Evolutionary conservation across 2,797 vertebrate genomes (phyloP).

Genomic region (Anabas testudineus): DNA sequence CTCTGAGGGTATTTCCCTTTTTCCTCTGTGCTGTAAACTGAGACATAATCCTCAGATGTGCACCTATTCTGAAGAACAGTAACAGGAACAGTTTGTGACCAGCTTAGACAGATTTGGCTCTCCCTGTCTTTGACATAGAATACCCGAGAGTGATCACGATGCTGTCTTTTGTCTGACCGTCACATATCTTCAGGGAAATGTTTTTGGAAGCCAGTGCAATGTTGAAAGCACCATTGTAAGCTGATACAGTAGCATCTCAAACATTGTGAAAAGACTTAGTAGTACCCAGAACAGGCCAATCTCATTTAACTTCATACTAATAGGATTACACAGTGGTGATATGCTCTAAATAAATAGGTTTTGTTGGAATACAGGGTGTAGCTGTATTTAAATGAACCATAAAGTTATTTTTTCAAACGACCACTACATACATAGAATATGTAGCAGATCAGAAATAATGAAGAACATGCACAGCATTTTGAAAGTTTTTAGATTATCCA

Average conservation of each 20-base stretch:
- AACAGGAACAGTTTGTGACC: conserved; percentile 52
- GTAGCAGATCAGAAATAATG: background rate
- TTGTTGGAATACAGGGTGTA: conserved; percentile 8
- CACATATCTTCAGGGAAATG: conserved; percentile 52
- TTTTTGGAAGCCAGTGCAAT: conserved; percentile 38
- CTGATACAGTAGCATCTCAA: conserved; percentile 56
- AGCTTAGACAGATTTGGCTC: conserved; percentile 52
- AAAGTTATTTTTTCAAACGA: conserved; percentile 18
- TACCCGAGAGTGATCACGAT: conserved; percentile 39
- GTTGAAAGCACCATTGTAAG: conserved; percentile 48
- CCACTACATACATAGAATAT: background rate
- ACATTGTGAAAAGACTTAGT: conserved; percentile 42
- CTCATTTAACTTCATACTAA: conserved; percentile 36
- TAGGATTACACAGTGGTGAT: conserved; percentile 35
- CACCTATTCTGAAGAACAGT: conserved; percentile 48
- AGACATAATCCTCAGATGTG: conserved; percentile 49
- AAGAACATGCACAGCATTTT: background rate
- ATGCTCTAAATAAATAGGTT: conserved; percentile 25
- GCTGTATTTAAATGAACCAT: conserved; percentile 28
- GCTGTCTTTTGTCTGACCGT: conserved; percentile 50
- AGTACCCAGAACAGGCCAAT: conserved; percentile 26
- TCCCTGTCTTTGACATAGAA: conserved; percentile 53
- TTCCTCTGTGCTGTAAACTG: conserved; percentile 56
- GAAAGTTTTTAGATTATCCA: background rate
- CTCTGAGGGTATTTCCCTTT: conserved; percentile 30